Evolutionary conservation across 2,113 vertebrate species (phyloP).

Genomic region (Pteropus alecto): DNA sequence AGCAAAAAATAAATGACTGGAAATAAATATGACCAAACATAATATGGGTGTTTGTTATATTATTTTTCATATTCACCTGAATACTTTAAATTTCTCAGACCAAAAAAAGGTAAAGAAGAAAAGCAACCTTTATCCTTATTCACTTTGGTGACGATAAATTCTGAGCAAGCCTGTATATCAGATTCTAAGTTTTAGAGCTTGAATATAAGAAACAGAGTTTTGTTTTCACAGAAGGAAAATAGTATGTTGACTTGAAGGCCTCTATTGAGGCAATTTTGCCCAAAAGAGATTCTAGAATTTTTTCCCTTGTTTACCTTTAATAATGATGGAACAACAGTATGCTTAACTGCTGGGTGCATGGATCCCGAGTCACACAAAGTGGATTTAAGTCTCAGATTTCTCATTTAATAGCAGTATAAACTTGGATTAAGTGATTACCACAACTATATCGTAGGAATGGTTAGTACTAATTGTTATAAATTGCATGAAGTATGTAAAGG

Average conservation of each 20-base stretch:
- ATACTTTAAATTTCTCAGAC: background rate
- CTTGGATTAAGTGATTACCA: background rate
- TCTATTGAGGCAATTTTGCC: background rate
- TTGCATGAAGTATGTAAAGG: background rate
- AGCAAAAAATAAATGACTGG: background rate
- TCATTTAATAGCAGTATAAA: background rate
- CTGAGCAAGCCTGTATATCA: background rate
- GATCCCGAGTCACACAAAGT: background rate
- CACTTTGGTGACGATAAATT: background rate
- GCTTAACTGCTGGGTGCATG: background rate
- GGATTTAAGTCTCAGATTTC: background rate
- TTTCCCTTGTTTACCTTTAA: background rate
- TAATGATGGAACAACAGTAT: rapidly evolving
- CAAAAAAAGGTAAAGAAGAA: background rate
- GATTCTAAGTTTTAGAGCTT: background rate
- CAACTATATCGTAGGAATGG: background rate
- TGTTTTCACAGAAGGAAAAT: background rate
- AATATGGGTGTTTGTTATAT: background rate
- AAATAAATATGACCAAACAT: background rate
- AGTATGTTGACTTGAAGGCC: background rate
- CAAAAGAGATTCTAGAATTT: background rate
- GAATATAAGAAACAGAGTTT: background rate
- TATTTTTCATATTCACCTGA: background rate
- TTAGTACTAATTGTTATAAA: background rate
- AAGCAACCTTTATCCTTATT: background rate